phyloP scores from a whole-genome alignment of 2,113 vertebrate species.

The Oreocharis arfaki region DNA sequence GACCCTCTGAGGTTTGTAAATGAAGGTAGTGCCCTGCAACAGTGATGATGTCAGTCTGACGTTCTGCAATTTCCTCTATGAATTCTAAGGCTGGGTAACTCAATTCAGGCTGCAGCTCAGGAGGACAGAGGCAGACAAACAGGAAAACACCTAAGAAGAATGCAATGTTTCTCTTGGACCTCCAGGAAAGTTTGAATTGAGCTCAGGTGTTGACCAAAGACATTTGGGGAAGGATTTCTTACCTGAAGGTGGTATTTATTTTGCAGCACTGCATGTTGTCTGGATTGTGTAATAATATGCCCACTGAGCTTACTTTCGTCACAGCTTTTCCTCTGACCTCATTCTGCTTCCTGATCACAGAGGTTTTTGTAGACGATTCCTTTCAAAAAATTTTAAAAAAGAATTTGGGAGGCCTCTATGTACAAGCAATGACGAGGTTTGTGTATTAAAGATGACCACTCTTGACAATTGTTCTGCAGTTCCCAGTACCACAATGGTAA shows the following conservation, averaged over 20 bases:
- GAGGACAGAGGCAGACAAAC: neutral
- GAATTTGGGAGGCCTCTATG: neutral
- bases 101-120: neutral
- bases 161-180: neutral
- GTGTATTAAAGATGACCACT: neutral
- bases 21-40: neutral
- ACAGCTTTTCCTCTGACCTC: constrained; percentile 12
- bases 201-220: neutral
- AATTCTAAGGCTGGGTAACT: neutral
- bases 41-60: neutral
- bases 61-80: neutral
- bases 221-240: neutral
- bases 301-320: neutral
- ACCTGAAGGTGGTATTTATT: neutral
- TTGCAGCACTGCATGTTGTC: neutral
- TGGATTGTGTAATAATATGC: neutral
- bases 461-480: neutral
- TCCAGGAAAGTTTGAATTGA: neutral
- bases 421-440: neutral
- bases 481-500: neutral
- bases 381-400: neutral
- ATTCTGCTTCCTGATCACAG: neutral
- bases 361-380: neutral
- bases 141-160: constrained; percentile 20
- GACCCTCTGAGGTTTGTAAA: neutral